Percentiles rank a stretch among this genome's conserved stretches.
phyloP scores from a whole-genome alignment of 2,888 invertebrate species.

The Yponomeuta plumbellus region DNA sequence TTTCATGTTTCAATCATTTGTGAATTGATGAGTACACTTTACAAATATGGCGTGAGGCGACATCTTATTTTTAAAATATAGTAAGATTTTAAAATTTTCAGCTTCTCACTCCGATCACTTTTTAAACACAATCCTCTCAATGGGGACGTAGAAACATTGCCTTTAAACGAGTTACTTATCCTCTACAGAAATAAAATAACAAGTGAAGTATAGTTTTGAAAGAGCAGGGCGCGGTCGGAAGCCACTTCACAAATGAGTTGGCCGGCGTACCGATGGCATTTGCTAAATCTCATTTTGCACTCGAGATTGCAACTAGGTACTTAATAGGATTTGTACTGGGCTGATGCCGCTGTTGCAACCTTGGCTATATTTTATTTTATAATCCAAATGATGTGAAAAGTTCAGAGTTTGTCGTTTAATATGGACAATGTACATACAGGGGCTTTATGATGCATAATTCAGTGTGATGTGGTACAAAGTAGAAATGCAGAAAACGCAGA shows the following conservation, averaged over 20 bases:
- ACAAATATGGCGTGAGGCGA: too few relatives aligned
- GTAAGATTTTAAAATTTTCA: too few relatives aligned
- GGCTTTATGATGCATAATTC: too few relatives aligned
- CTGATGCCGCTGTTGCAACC: conserved; percentile 1
- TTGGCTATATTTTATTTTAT: neutral
- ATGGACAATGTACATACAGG: neutral
- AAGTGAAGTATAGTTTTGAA: conserved; percentile 6
- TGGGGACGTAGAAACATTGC: neutral
- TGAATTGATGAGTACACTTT: too few relatives aligned
- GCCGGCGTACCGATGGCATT: conserved; percentile 40
- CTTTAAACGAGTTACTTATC: neutral
- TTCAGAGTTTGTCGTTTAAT: neutral
- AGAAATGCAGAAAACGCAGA: too few relatives aligned
- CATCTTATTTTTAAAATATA: too few relatives aligned
- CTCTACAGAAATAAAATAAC: neutral
- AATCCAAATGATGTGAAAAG: neutral
- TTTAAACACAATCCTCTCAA: neutral
- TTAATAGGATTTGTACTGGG: conserved; percentile 37
- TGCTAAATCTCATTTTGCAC: conserved; percentile 40
- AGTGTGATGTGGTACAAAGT: too few relatives aligned
- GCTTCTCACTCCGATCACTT: too few relatives aligned
- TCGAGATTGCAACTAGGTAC: conserved; percentile 46
- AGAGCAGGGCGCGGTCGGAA: conserved; percentile 16
- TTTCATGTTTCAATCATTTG: too few relatives aligned
- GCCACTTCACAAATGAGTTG: conserved; percentile 34